phyloP scores from a whole-genome alignment of 2,888 invertebrate species.

The Agrenia bidenticulata region DNA sequence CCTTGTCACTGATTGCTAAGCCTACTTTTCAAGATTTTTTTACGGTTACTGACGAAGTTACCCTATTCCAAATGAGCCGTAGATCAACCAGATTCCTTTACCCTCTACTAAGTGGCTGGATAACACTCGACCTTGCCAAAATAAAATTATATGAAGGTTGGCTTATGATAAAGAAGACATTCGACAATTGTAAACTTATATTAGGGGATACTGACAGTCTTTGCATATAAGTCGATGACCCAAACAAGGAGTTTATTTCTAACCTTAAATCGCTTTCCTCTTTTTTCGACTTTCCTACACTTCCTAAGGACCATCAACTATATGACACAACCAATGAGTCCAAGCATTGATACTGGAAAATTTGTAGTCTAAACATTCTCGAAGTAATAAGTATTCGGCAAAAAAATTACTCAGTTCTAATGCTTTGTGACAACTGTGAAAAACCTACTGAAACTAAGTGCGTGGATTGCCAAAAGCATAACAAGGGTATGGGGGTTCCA shows the following conservation, averaged over 20 bases:
- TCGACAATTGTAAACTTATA: neutral
- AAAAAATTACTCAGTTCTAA: conserved; percentile 8
- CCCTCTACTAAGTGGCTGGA: neutral
- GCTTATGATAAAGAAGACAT: neutral
- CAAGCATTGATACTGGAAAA: conserved; percentile 6
- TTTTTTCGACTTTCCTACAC: conserved; percentile 8
- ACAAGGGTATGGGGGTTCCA: neutral
- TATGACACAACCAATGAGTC: neutral
- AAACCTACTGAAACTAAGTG: neutral
- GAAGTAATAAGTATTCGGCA: conserved; percentile 2
- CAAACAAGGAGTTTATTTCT: neutral
- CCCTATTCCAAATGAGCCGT: neutral
- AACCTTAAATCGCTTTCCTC: neutral
- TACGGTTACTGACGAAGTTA: neutral
- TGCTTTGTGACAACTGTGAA: conserved; percentile 5
- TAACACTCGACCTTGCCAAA: neutral
- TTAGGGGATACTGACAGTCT: conserved; percentile 16
- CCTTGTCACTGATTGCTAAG: neutral
- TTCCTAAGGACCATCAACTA: neutral
- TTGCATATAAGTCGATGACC: neutral
- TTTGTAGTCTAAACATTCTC: neutral
- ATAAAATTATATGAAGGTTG: neutral
- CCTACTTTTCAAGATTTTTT: neutral
- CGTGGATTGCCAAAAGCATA: neutral
- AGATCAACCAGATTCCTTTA: neutral